phyloP scores from a whole-genome alignment of 92 coral and sea anemone genomes.

The Scolanthus callimorphus region DNA sequence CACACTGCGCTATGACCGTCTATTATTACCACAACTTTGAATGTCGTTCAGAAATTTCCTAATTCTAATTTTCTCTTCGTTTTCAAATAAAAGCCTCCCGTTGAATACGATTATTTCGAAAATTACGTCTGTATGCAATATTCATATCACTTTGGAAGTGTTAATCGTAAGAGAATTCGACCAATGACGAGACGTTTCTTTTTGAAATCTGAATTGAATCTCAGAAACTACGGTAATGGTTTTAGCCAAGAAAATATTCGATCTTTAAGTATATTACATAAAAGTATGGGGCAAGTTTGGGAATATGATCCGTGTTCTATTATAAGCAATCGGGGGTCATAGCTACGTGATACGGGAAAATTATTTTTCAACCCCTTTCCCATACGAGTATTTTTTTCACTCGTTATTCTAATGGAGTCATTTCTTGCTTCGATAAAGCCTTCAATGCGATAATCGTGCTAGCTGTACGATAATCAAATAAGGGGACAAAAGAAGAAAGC shows the following conservation, averaged over 20 bases:
- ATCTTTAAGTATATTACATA: too few species aligned
- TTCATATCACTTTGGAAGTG: conserved; percentile 49
- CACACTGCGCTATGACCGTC: too few species aligned
- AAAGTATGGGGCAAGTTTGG: too few species aligned
- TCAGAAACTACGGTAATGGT: conserved; percentile 30
- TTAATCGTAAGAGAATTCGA: conserved; percentile 15
- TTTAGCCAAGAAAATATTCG: conserved; percentile 7
- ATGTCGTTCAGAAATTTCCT: not conserved
- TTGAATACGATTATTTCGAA: conserved; percentile 47
- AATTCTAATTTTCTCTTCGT: not conserved
- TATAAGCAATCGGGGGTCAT: too few species aligned
- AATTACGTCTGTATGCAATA: conserved; percentile 53
- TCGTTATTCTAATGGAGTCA: too few species aligned
- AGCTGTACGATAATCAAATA: too few species aligned
- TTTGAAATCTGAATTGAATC: not conserved
- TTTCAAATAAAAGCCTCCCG: conserved; percentile 31
- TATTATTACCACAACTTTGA: too few species aligned
- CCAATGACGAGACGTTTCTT: conserved; percentile 8
- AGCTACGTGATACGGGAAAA: too few species aligned
- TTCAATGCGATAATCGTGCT: not conserved
- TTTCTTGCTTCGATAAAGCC: not conserved
- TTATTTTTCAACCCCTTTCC: too few species aligned
- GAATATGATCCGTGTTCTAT: too few species aligned
- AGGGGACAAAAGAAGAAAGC: not conserved
- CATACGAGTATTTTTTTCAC: too few species aligned